Evolutionary conservation across 2,113 vertebrate genomes (phyloP).

Genomic region (Varanus komodoensis): DNA sequence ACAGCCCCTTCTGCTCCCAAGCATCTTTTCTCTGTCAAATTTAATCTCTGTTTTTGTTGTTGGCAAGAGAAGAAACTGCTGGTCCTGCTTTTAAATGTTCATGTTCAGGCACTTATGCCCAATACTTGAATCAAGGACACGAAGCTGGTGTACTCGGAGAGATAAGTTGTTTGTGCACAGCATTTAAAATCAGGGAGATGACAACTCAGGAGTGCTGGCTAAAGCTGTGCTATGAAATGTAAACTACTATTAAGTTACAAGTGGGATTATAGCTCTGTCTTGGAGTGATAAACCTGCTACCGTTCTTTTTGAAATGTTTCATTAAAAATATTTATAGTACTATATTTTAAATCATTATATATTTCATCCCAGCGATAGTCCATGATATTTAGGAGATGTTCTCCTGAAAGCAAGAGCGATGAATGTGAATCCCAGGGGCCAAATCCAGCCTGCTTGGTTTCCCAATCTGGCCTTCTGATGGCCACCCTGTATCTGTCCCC

Average conservation of each 20-base stretch:
- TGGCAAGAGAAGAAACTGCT: neutral
- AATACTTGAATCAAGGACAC: neutral
- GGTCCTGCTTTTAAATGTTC: neutral
- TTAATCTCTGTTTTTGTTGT: neutral
- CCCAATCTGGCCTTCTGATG: no score
- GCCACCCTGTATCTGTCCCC: no score
- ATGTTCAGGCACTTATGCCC: neutral
- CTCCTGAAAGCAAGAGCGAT: no score
- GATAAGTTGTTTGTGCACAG: fast-evolving
- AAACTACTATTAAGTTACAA: neutral
- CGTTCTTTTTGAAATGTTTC: neutral
- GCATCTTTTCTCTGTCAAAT: neutral
- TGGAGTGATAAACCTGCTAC: neutral
- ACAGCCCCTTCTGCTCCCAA: neutral
- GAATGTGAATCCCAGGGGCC: no score
- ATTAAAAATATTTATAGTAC: neutral
- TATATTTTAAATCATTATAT: neutral
- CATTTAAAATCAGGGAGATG: neutral
- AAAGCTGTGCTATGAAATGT: neutral
- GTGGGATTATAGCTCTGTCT: neutral
- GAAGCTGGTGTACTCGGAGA: neutral
- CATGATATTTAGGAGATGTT: no score
- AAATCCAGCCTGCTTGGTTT: no score
- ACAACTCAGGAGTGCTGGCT: neutral
- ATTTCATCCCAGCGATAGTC: no score